A percentile compares a stretch with the other conserved stretches of the same genome.
These are phyloP conservation scores for Chrysopa pallens DNA, from an alignment of 1,140 invertebrate species.

Conservation along the genomic window DNA sequence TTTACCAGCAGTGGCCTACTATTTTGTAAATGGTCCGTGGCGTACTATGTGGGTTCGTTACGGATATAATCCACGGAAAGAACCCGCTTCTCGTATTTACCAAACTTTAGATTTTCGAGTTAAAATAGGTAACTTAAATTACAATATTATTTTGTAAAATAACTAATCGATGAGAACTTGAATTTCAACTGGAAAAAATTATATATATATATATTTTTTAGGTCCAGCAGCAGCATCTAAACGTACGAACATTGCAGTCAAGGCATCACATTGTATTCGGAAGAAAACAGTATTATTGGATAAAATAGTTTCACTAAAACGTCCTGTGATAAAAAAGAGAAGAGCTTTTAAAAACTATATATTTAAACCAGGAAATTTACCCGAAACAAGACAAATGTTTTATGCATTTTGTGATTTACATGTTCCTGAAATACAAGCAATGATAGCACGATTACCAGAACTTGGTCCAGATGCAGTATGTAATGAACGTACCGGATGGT, in stretches of 20 bases:
- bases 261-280: too few relatives aligned
- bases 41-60: slow-evolving; percentile 64
- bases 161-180: too few relatives aligned
- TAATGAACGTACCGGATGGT: slow-evolving; percentile 56
- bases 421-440: slow-evolving; percentile 66
- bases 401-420: slow-evolving; percentile 68
- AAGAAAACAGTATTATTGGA: too few relatives aligned
- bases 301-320: too few relatives aligned
- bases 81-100: slow-evolving; percentile 58
- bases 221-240: too few relatives aligned
- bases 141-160: too few relatives aligned
- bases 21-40: slow-evolving; percentile 78
- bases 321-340: too few relatives aligned
- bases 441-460: slow-evolving; percentile 49
- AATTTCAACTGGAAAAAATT: too few relatives aligned
- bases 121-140: too few relatives aligned
- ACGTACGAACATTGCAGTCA: too few relatives aligned
- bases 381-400: slow-evolving; percentile 62
- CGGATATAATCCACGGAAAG: slow-evolving; percentile 72
- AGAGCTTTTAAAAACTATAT: slow-evolving; percentile 23
- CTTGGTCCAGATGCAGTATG: slow-evolving; percentile 39
- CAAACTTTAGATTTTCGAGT: slow-evolving; percentile 77
- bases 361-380: slow-evolving; percentile 48
- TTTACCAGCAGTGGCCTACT: slow-evolving; percentile 65
- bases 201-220: too few relatives aligned